phyloP scores from a whole-genome alignment of 2,113 vertebrate species.

The Notechis scutatus region DNA sequence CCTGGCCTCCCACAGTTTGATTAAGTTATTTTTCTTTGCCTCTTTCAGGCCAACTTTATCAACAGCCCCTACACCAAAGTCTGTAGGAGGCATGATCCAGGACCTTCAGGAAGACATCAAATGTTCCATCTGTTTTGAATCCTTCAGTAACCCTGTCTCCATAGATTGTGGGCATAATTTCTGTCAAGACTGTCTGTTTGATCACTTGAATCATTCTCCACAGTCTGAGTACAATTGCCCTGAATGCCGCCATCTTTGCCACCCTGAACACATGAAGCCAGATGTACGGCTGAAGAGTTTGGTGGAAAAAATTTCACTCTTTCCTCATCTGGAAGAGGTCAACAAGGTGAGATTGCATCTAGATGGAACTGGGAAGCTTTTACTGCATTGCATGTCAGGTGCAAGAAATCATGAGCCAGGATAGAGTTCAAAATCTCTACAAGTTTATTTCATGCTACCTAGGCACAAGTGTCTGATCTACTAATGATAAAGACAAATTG shows the following conservation, averaged over 20 bases:
- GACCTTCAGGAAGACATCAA: slow-evolving; percentile 48
- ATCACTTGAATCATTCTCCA: slow-evolving; percentile 44
- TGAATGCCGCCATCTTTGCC: slow-evolving; percentile 56
- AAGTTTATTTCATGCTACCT: not conserved
- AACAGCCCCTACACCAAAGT: not conserved
- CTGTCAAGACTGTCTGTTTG: slow-evolving; percentile 57
- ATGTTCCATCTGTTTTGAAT: slow-evolving; percentile 65
- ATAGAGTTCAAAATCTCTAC: not conserved
- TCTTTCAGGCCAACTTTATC: not conserved
- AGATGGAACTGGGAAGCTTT: not conserved
- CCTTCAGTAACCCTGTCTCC: slow-evolving; percentile 60
- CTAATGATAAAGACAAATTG: not conserved
- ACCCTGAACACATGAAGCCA: slow-evolving; percentile 31
- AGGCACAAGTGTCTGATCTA: not conserved
- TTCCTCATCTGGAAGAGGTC: slow-evolving; percentile 18
- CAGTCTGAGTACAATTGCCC: slow-evolving; percentile 53
- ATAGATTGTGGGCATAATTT: slow-evolving; percentile 68
- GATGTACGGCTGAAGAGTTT: slow-evolving; percentile 55
- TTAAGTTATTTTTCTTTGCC: not conserved
- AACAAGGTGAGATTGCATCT: not conserved
- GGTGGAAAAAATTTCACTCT: slow-evolving; percentile 56
- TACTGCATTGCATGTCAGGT: not conserved
- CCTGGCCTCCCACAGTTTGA: not conserved
- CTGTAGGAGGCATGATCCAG: not conserved
- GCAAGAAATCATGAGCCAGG: not conserved